phyloP scores from a whole-genome alignment of 2,797 vertebrate genomes.

The Fundulus diaphanus region DNA sequence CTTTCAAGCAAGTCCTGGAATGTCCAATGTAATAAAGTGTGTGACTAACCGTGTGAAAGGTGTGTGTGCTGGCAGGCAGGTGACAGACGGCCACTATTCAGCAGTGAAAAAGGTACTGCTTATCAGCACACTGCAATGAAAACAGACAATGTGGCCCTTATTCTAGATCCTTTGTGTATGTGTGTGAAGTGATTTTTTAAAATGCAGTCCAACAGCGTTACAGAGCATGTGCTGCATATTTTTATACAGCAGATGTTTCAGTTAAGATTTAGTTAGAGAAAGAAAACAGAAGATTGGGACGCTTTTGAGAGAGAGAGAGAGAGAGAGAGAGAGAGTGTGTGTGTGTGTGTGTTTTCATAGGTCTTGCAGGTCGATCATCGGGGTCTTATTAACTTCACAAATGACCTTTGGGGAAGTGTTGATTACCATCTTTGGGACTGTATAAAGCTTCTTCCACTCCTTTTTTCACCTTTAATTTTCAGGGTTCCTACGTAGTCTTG shows the following conservation, averaged over 20 bases:
- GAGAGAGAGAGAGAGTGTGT: no score
- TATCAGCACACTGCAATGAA: constrained; percentile 71
- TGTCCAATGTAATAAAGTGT: constrained; percentile 10
- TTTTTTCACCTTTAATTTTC: constrained; percentile 36
- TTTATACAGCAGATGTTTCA: constrained; percentile 31
- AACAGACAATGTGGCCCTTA: constrained; percentile 68
- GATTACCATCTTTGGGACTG: constrained; percentile 62
- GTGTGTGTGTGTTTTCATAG: constrained; percentile 22
- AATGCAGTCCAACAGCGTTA: constrained; percentile 6
- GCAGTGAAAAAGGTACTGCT: constrained; percentile 64
- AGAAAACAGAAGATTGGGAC: constrained; percentile 28
- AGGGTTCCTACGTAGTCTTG: background rate
- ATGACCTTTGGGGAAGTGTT: constrained; percentile 82
- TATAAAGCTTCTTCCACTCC: constrained; percentile 53
- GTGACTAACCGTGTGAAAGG: constrained; percentile 11
- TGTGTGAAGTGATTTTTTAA: background rate
- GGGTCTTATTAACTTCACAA: constrained; percentile 80
- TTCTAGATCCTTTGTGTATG: constrained; percentile 19
- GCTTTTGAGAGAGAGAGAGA: constrained; percentile 25
- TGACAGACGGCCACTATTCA: constrained; percentile 55
- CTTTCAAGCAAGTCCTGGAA: constrained; percentile 11
- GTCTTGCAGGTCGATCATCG: constrained; percentile 70
- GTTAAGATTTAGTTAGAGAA: constrained; percentile 11
- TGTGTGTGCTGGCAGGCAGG: background rate
- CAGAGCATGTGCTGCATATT: constrained; percentile 7